Percentiles rank a stretch among this genome's conserved stretches.
Evolutionary conservation across 2,797 vertebrate species (phyloP).

Genomic region (Phalloptychus januarius): DNA sequence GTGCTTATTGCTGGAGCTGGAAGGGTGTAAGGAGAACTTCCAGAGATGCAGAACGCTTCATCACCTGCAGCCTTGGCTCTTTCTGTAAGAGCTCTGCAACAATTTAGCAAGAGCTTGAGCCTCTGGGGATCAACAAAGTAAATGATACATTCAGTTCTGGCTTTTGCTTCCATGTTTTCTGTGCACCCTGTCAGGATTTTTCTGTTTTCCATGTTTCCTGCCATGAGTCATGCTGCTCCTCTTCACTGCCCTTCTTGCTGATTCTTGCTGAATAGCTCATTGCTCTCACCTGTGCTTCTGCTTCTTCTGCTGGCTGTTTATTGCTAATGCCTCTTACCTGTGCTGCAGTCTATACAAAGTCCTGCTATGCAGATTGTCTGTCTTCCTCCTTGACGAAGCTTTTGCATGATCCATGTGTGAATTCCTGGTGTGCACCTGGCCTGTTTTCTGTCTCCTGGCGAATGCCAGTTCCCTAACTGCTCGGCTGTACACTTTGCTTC

Average conservation of each 20-base stretch:
- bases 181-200: neutral
- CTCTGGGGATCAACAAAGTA: neutral
- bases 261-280: neutral
- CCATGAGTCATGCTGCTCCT: neutral
- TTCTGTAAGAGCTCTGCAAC: neutral
- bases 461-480: no score
- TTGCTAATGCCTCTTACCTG: neutral
- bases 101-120: neutral
- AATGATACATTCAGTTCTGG: neutral
- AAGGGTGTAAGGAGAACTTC: neutral
- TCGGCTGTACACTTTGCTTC: neutral
- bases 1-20: slow-evolving; percentile 23
- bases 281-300: neutral
- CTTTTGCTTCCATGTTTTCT: neutral
- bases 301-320: neutral
- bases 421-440: neutral
- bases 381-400: neutral
- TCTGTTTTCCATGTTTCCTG: neutral
- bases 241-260: no score
- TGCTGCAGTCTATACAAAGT: neutral
- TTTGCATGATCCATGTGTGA: neutral
- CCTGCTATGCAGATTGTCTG: neutral
- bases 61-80: neutral
- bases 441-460: neutral
- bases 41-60: neutral